Conservation (phyloP, 2,113 vertebrate species). For the Paralichthys olivaceus region DNA sequence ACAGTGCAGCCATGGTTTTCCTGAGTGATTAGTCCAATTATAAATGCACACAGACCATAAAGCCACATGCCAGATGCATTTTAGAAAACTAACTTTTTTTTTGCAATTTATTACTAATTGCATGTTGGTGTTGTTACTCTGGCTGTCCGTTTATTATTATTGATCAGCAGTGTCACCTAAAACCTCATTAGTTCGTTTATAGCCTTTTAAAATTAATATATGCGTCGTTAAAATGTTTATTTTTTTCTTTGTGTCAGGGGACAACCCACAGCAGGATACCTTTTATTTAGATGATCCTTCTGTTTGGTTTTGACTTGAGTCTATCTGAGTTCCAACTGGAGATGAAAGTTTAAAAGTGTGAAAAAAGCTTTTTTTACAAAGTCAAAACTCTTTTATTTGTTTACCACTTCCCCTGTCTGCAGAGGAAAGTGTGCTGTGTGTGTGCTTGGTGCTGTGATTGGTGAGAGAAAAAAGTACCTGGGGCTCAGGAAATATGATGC, state of each 20-base stretch:
- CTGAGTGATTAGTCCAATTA: constrained; percentile 54
- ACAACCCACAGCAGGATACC: constrained; percentile 37
- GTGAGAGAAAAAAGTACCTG: constrained; percentile 42
- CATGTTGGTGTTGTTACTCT: constrained; percentile 28
- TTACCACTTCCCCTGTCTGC: constrained; percentile 55
- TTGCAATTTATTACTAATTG: constrained; percentile 19
- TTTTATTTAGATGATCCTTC: constrained; percentile 11
- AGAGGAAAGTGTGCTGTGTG: constrained; percentile 7
- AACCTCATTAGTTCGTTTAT: constrained; percentile 40
- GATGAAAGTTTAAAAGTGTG: constrained; percentile 45
- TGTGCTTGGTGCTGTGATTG: constrained; percentile 15
- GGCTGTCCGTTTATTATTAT: constrained; percentile 26
- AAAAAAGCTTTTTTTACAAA: constrained; percentile 28
- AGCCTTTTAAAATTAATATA: constrained; percentile 59
- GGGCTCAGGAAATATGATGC: constrained; percentile 57
- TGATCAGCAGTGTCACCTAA: constrained; percentile 47
- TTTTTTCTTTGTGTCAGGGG: constrained; percentile 13
- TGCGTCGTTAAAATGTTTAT: constrained; percentile 19
- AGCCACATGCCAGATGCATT: constrained; percentile 19
- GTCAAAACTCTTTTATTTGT: constrained; percentile 39
- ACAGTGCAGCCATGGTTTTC: constrained; percentile 37
- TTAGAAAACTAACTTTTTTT: constrained; percentile 17
- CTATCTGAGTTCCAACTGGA: constrained; percentile 37
- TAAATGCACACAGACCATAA: constrained; percentile 41
- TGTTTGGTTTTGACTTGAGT: constrained; percentile 5